These are phyloP conservation scores for Turdus rufiventris DNA, from an alignment of 2,113 vertebrate genomes.

Conservation along the genomic window DNA sequence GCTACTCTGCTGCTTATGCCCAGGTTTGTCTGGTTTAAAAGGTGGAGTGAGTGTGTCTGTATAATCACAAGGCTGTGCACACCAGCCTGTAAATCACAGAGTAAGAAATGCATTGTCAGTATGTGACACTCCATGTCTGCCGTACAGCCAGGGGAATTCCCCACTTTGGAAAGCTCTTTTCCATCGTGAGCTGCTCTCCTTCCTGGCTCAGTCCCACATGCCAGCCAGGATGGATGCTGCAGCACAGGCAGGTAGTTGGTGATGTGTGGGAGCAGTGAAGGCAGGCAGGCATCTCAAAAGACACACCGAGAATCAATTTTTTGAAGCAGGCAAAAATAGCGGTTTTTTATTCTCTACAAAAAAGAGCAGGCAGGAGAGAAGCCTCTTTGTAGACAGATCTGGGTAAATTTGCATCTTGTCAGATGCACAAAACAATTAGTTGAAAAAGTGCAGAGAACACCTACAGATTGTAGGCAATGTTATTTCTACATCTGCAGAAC, in stretches of 20 bases:
- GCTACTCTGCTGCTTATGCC: background rate
- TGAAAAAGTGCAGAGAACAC: background rate
- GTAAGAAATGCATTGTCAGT: background rate
- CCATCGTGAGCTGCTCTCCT: background rate
- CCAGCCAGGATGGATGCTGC: background rate
- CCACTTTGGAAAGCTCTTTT: background rate
- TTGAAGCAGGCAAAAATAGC: conserved; percentile 20
- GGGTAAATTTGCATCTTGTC: conserved; percentile 39
- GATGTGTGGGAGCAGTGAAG: background rate
- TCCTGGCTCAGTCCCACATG: background rate
- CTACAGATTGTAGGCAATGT: conserved; percentile 25
- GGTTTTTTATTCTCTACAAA: background rate
- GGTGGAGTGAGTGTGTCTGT: rapidly evolving
- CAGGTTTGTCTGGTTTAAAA: background rate
- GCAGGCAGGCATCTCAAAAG: background rate
- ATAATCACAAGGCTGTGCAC: background rate
- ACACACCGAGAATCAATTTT: background rate
- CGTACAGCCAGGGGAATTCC: background rate
- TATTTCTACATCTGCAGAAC: conserved; percentile 9
- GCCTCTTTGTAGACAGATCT: conserved; percentile 3
- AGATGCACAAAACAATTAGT: conserved; percentile 17
- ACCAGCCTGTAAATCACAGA: background rate
- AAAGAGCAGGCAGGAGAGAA: background rate
- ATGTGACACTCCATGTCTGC: background rate
- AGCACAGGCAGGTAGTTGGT: background rate